A percentile compares a stretch with the other conserved stretches of the same genome.
Conservation (phyloP, 2,888 invertebrate genomes). For the Empis stercorea region DNA sequence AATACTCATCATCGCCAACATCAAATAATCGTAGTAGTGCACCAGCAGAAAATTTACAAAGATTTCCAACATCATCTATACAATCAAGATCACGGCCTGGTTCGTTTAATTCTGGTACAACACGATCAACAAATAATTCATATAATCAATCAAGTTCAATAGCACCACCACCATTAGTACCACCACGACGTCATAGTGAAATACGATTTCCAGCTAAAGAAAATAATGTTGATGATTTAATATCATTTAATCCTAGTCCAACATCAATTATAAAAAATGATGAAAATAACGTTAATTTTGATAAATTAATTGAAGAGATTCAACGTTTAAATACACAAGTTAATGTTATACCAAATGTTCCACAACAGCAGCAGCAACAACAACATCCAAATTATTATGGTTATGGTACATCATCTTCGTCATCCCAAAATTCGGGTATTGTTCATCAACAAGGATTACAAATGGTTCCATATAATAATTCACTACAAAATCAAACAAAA, state of each 20-base stretch:
- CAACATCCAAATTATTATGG: constrained; percentile 26
- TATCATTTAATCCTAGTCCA: constrained; percentile 54
- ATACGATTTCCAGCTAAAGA: constrained; percentile 13
- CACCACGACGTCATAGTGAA: constrained; percentile 19
- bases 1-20: constrained; percentile 9
- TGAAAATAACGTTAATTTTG: constrained; percentile 42
- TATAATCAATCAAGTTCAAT: constrained; percentile 18
- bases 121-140: constrained; percentile 12
- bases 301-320: constrained; percentile 46
- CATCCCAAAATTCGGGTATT: constrained; percentile 5
- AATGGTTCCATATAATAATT: constrained; percentile 12
- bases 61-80: constrained; percentile 10
- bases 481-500: constrained; percentile 15
- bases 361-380: constrained; percentile 8
- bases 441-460: constrained; percentile 18
- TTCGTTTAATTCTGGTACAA: constrained; percentile 34
- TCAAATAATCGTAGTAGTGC: constrained; percentile 4
- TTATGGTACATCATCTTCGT: constrained; percentile 15
- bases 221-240: constrained; percentile 45
- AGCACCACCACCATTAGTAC: constrained; percentile 37
- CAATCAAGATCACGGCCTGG: constrained; percentile 42
- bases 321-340: constrained; percentile 28
- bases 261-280: constrained; percentile 34
- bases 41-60: constrained; percentile 1
- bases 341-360: not conserved